Conservation (phyloP, 1,140 invertebrate genomes). For the Trinorchestia longiramus region DNA sequence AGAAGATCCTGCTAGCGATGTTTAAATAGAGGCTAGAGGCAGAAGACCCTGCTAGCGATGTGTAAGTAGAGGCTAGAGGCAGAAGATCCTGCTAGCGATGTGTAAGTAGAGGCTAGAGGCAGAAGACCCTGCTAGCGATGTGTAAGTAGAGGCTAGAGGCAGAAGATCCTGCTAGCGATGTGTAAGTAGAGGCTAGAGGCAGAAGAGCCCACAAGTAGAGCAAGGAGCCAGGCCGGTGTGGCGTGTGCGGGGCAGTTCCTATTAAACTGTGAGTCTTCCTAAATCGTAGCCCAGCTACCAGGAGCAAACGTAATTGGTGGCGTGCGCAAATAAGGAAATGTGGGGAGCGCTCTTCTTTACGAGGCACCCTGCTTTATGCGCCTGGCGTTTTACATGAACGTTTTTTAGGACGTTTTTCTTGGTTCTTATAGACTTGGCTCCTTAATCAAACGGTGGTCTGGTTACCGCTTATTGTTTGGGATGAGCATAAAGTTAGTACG, state of each 20-base stretch:
- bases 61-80: background rate
- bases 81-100: no score
- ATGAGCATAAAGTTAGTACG: background rate
- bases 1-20: background rate
- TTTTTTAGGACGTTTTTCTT: constrained; percentile 5
- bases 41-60: background rate
- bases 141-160: background rate
- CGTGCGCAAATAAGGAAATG: constrained; percentile 16
- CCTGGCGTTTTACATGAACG: background rate
- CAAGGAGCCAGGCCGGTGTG: background rate
- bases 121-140: background rate
- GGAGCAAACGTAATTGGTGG: background rate
- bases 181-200: background rate
- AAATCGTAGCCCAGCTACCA: constrained; percentile 20
- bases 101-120: background rate
- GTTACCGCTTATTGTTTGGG: background rate
- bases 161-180: background rate
- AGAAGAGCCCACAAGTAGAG: background rate
- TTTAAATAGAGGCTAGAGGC: background rate
- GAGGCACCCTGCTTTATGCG: background rate
- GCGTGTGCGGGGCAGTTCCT: background rate
- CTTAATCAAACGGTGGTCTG: background rate
- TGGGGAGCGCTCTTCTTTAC: constrained; percentile 27
- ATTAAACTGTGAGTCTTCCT: background rate
- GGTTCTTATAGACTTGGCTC: constrained; percentile 6